Conservation (phyloP, 2,797 vertebrate species). For the Stomatorhinus walkeri region DNA sequence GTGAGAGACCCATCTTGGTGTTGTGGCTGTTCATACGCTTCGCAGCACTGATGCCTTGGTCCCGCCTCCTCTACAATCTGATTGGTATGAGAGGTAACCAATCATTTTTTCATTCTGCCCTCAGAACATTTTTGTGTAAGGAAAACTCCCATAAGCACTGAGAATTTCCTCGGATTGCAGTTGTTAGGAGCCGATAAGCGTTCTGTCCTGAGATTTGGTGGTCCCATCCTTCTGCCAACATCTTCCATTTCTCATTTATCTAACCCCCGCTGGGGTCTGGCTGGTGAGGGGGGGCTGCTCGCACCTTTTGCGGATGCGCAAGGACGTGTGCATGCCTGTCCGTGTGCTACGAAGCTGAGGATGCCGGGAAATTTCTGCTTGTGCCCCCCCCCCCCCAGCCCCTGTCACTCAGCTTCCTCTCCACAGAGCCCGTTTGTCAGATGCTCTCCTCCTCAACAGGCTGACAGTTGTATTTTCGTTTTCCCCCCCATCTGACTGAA, state of each 20-base stretch:
- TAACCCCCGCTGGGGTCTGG: conserved; percentile 10
- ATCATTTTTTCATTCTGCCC: background rate
- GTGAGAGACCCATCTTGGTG: background rate
- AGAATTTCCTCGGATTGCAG: background rate
- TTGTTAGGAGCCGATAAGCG: background rate
- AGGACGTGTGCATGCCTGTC: background rate
- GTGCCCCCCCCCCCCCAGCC: too few relatives aligned
- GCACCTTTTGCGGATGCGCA: background rate
- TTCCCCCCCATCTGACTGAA: background rate
- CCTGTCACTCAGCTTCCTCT: background rate
- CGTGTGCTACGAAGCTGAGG: background rate
- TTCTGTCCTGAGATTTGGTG: background rate
- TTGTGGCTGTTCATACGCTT: background rate
- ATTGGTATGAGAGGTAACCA: background rate
- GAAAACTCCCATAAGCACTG: background rate
- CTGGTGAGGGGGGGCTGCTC: background rate
- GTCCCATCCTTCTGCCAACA: conserved; percentile 20
- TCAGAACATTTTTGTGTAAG: background rate
- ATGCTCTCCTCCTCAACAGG: background rate
- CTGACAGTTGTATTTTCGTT: background rate
- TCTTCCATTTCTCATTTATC: conserved; percentile 27
- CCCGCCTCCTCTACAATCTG: background rate
- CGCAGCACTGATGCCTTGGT: background rate
- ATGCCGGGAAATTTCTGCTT: background rate
- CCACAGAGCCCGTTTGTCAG: background rate